A percentile compares a stretch with the other conserved stretches of the same genome.
Conservation (phyloP, 2,113 vertebrate genomes). For the Brachyistius frenatus region DNA sequence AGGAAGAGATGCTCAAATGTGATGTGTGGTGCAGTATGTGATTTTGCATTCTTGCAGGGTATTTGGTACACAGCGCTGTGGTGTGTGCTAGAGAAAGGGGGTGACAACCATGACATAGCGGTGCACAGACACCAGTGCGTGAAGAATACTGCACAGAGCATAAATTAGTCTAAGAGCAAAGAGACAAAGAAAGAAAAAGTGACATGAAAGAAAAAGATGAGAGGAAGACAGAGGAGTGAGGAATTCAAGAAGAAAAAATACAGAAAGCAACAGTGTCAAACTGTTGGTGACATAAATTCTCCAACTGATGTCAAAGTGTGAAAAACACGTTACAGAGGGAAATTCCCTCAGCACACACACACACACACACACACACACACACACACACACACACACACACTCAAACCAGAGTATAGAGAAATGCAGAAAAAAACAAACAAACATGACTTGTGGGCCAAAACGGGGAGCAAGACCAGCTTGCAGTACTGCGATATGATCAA, state of each 20-base stretch:
- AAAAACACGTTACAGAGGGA: slow-evolving; percentile 69
- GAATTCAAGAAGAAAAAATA: slow-evolving; percentile 31
- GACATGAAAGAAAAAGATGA: slow-evolving; percentile 8
- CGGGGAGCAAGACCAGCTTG: slow-evolving; percentile 3
- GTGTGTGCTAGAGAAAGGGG: slow-evolving; percentile 16
- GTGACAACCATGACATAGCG: slow-evolving; percentile 10
- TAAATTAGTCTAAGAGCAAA: not conserved
- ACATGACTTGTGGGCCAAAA: slow-evolving; percentile 34
- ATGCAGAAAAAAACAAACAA: slow-evolving; percentile 58
- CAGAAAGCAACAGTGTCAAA: slow-evolving; percentile 43
- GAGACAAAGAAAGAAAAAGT: not conserved
- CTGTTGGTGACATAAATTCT: slow-evolving; percentile 66
- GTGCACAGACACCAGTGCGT: slow-evolving; percentile 6
- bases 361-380: slow-evolving; percentile 6
- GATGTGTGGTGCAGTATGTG: slow-evolving; percentile 27
- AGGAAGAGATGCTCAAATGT: slow-evolving; percentile 45
- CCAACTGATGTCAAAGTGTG: slow-evolving; percentile 64
- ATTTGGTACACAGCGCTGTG: slow-evolving; percentile 35
- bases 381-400: slow-evolving; percentile 28
- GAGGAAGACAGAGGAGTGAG: slow-evolving; percentile 4
- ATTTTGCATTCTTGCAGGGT: slow-evolving; percentile 47
- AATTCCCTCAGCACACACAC: slow-evolving; percentile 68
- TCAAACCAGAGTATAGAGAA: slow-evolving; percentile 24
- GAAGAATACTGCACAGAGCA: not conserved
- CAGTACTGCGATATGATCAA: slow-evolving; percentile 36